phyloP scores from a whole-genome alignment of 2,797 vertebrate genomes.

The Euphonia xanthogaster region DNA sequence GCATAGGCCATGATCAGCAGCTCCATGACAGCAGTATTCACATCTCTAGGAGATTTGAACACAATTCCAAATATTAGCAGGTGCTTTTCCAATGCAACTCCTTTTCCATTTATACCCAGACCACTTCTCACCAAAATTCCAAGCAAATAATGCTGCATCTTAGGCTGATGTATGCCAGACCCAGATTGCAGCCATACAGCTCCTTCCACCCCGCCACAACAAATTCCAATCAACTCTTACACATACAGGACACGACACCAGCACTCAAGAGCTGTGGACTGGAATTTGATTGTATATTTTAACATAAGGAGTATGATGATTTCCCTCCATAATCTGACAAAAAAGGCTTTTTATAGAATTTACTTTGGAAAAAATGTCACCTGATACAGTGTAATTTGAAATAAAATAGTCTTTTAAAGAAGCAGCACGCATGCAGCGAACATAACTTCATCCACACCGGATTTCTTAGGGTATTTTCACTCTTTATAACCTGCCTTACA shows the following conservation, averaged over 20 bases:
- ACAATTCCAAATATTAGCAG: background rate
- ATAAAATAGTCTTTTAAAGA: background rate
- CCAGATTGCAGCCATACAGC: accelerated
- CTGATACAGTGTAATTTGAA: background rate
- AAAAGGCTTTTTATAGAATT: background rate
- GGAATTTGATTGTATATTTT: background rate
- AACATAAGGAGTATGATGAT: background rate
- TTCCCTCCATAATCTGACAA: background rate
- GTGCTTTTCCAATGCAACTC: background rate
- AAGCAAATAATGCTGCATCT: background rate
- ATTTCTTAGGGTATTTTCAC: background rate
- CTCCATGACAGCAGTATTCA: constrained; percentile 98
- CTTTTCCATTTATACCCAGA: background rate
- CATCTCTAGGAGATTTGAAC: constrained; percentile 81
- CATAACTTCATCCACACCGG: background rate
- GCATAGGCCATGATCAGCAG: constrained; percentile 96
- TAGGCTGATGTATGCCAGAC: background rate
- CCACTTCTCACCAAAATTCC: background rate
- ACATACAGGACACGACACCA: accelerated
- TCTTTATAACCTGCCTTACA: too few relatives aligned
- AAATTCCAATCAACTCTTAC: background rate
- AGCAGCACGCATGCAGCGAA: background rate
- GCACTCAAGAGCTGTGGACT: background rate
- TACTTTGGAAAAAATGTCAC: background rate
- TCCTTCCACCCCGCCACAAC: background rate